These are phyloP conservation scores for Paraplagusia blochii DNA, from an alignment of 2,113 vertebrate species.

Conservation along the genomic window DNA sequence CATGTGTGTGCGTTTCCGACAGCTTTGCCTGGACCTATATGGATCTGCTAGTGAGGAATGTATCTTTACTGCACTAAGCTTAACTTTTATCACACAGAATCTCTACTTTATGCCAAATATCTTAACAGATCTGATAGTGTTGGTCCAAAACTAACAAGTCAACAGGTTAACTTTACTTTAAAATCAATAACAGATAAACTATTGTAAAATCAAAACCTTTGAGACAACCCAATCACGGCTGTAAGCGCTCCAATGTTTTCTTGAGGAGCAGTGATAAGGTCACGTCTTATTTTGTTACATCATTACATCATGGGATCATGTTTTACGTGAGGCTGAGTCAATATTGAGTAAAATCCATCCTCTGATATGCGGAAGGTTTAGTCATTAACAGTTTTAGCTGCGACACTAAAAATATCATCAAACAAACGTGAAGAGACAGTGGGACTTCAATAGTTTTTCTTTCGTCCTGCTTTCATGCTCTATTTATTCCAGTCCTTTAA, in stretches of 20 bases:
- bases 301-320: too few species aligned
- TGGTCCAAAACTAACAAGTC: too few species aligned
- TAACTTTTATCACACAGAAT: slow-evolving; percentile 58
- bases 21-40: slow-evolving; percentile 5
- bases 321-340: not conserved
- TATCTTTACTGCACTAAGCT: slow-evolving; percentile 51
- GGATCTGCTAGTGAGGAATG: slow-evolving; percentile 24
- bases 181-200: not conserved
- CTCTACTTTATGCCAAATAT: slow-evolving; percentile 45
- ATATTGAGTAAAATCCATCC: not conserved
- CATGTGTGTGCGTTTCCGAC: slow-evolving; percentile 4
- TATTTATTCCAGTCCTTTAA: too few species aligned
- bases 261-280: too few species aligned
- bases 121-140: slow-evolving; percentile 20
- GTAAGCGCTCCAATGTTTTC: too few species aligned
- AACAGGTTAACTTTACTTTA: too few species aligned
- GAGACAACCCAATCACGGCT: too few species aligned
- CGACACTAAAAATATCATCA: not conserved
- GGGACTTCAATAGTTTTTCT: too few species aligned
- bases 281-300: not conserved
- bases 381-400: not conserved
- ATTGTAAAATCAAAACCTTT: not conserved
- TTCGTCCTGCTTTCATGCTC: too few species aligned
- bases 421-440: too few species aligned
- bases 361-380: not conserved